phyloP scores from a whole-genome alignment of 2,113 vertebrate species.

The Lagopus muta region DNA sequence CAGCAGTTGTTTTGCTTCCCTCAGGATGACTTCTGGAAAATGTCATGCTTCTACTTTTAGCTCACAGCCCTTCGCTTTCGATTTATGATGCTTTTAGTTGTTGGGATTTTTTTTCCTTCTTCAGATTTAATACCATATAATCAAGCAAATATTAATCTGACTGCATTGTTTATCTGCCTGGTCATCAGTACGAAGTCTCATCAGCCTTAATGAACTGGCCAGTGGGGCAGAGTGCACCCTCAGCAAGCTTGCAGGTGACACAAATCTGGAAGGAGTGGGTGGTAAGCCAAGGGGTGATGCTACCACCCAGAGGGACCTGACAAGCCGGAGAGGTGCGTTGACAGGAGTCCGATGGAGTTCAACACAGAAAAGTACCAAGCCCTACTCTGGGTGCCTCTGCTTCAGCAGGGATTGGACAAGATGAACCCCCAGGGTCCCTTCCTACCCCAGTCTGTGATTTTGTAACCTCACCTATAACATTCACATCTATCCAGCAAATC shows the following conservation, averaged over 20 bases:
- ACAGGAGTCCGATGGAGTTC: neutral
- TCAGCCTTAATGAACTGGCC: neutral
- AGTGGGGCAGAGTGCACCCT: neutral
- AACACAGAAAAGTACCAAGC: neutral
- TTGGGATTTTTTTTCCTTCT: neutral
- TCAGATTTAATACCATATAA: neutral
- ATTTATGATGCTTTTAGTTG: neutral
- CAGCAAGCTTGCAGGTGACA: neutral
- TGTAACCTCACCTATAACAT: neutral
- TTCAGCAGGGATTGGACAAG: neutral
- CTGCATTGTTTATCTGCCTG: neutral
- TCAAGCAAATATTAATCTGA: neutral
- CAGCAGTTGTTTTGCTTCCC: neutral
- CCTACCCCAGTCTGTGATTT: neutral
- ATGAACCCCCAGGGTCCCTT: neutral
- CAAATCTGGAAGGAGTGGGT: neutral
- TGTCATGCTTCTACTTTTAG: neutral
- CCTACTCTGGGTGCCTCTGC: neutral
- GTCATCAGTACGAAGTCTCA: neutral
- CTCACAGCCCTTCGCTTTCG: neutral
- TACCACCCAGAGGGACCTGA: neutral
- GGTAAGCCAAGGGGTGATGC: neutral
- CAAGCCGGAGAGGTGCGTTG: neutral
- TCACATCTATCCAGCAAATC: neutral
- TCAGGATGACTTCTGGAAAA: neutral